A percentile compares a stretch with the other conserved stretches of the same genome.
phyloP scores from a whole-genome alignment of 2,888 invertebrate genomes.

The Himalopsyche japonica region DNA sequence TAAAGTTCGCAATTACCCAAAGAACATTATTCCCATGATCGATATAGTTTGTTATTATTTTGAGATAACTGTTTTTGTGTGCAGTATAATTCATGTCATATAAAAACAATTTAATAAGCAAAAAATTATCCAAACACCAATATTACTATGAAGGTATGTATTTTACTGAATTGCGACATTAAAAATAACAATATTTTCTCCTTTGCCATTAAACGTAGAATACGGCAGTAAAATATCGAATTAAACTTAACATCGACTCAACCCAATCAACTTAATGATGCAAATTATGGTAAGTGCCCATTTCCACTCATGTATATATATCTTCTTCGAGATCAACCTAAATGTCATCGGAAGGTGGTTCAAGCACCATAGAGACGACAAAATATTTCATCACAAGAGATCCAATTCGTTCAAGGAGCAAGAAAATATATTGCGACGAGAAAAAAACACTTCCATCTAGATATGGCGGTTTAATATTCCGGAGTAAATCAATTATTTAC shows the following conservation, averaged over 20 bases:
- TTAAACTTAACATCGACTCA: not conserved
- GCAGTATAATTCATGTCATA: no score
- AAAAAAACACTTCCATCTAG: not conserved
- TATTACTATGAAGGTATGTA: no score
- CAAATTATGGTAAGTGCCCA: not conserved
- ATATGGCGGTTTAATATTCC: not conserved
- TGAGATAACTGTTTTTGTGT: no score
- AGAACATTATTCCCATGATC: no score
- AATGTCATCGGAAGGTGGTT: not conserved
- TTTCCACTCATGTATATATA: not conserved
- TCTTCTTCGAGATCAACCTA: not conserved
- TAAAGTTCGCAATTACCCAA: no score
- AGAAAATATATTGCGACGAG: not conserved
- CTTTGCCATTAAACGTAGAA: no score
- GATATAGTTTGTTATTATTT: no score
- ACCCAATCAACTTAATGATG: not conserved
- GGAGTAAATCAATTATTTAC: slow-evolving; percentile 30
- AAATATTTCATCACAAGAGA: not conserved
- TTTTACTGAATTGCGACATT: no score
- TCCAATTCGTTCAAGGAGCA: slow-evolving; percentile 2
- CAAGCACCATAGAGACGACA: not conserved
- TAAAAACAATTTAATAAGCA: no score
- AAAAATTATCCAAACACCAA: no score
- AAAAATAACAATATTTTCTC: no score
- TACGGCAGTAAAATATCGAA: no score